A percentile compares a stretch with the other conserved stretches of the same genome.
phyloP scores from a whole-genome alignment of 2,888 invertebrate genomes.

The Dysmachus trigonus region DNA sequence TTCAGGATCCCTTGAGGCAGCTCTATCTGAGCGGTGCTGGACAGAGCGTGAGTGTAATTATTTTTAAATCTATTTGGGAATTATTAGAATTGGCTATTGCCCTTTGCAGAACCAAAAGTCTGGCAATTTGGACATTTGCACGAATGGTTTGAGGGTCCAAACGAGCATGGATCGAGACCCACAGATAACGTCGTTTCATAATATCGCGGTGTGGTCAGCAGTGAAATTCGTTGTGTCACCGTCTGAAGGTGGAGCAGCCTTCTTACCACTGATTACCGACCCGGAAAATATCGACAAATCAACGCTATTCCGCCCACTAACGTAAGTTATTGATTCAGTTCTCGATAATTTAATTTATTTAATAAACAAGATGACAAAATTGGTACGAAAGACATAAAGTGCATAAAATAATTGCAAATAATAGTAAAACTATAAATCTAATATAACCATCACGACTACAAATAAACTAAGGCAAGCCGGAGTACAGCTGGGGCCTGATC shows the following conservation, averaged over 20 bases:
- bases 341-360: no score
- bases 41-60: slow-evolving; percentile 56
- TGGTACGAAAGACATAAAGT: no score
- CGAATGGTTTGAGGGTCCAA: slow-evolving; percentile 74
- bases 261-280: slow-evolving; percentile 84
- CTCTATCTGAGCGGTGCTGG: slow-evolving; percentile 68
- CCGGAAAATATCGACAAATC: slow-evolving; percentile 81
- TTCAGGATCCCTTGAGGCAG: slow-evolving; percentile 81
- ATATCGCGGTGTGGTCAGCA: slow-evolving; percentile 93
- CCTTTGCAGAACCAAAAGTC: slow-evolving; percentile 57
- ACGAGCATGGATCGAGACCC: slow-evolving; percentile 70
- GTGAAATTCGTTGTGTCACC: slow-evolving; percentile 82
- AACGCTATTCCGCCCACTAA: slow-evolving; percentile 69
- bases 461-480: no score
- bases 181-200: slow-evolving; percentile 82
- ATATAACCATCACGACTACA: no score
- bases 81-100: not conserved
- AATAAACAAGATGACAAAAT: not conserved
- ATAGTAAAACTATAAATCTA: no score
- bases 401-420: no score
- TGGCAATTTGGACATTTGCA: slow-evolving; percentile 60
- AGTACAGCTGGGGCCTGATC: no score
- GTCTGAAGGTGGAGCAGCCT: slow-evolving; percentile 73
- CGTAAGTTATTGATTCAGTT: slow-evolving; percentile 53
- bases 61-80: not conserved